Evolutionary conservation across 2,797 vertebrate genomes (phyloP), one percentile per base, ranked within the genome.

Genomic region (Meriones psammophilus): DNA sequence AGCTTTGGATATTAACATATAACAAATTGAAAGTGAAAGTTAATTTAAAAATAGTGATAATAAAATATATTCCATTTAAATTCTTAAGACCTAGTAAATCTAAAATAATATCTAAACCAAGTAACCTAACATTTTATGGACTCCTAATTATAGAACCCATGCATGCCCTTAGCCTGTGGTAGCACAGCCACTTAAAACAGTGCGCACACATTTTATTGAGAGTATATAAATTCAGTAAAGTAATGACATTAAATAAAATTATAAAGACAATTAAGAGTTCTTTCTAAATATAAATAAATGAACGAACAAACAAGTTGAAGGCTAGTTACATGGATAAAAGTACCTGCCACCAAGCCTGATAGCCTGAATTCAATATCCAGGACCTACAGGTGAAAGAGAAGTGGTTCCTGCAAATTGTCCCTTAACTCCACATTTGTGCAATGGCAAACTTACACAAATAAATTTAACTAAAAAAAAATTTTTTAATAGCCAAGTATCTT

Each of bases 31-130:
- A 50, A 50, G 50, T 50, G 50, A 50, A 50, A 50, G 50, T 50
- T 50, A 50, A 50, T 50, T 50, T 50, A 50, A 50, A 50, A 50
- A 50, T 50, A 50, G 10, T 10, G 46, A 50, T 50, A 50, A 50
- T 50, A 94, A 4, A 78, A 83, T 33, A 81, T 56, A 76, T 69
- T 89, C 76, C 77, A 94, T 76, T 92, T 95, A 95, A 91, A 93
- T 92, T 89, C 74, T 87, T 93, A 96, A 92, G 33, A 87, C 5
- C 58, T 88, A 90, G 84, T 18, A 46, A 91, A 71, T 87, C 66
- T 8, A 71, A 18, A 85, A 64, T 60, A 30, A 28, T 79, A 77
- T 87, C 71, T 95, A 94, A 88, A 15, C 54, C 54, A 93, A 60
- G 79, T 4, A 74, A 87, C 22, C 22, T 71, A 94, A 77, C 18